Evolutionary conservation across 1,140 invertebrate species (phyloP), one percentile per base, ranked within the genome.

Genomic region (Halictus rubicundus): DNA sequence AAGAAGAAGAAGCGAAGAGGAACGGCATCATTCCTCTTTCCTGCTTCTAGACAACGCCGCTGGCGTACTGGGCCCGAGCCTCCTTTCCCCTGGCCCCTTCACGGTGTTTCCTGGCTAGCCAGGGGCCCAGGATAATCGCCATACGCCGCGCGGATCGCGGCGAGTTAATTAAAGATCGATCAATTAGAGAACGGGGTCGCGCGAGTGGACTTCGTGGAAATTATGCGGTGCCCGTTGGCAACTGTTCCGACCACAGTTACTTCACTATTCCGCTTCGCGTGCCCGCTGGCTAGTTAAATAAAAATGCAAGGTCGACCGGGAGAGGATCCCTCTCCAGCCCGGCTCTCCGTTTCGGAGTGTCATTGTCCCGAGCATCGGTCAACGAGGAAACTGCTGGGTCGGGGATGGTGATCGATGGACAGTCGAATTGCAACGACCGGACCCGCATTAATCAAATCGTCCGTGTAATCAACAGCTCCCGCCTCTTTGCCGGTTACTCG

Each of bases 141-240:
- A 46, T 60, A 42, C 60, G 25, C 14, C 23, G 42, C 68, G 57
- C 6, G 68, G 72, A 63, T 63, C 60, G 27, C 63, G 59, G 19
- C 32, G 16, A 64, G 52, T 78, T 73, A 79, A 78, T 83, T 84
- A 60, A 46, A 74, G 66, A 74, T 70, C 59, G 66, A 84, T 78
- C 69, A 83, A 84, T 75, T 70, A 63, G 81, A 70, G 79, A 68
- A 74, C 60, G 25, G 52, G 37, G n/a, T 79, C 68, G 68, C n/a
- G 21, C 79, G 54, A 46, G 39, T 16, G 37, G 27, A 60, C 37
- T 73, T 74, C 72, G 68, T 66, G 81, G 68, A 83, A 69, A 78
- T 77, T 70, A 77, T 70, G 21, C 19, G 52, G 7, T 57, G 75
- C 54, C 64, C 66, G 75, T 25, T 77, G 75, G 66, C 75, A 77